Base-by-base conservation (phyloP, 2,888 invertebrate species). In the Sarcophaga variegata region DNA sequence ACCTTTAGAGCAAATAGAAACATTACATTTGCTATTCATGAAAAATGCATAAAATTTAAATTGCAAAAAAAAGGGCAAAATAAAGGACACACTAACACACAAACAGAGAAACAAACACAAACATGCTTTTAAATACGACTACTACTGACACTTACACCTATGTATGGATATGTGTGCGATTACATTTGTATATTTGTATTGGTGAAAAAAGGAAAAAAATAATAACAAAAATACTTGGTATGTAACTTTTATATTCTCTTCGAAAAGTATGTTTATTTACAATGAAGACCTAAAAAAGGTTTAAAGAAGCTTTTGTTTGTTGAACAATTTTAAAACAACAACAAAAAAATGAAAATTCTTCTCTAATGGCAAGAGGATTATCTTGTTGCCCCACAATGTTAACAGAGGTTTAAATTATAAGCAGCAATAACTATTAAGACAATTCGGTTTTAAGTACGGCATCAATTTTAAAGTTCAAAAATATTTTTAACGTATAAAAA, bases 41-140 rank as follows among this genome's bases (percentile, higher is more conserved):
- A 91, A 92, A 92, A 90, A 92, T 92, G 91, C 91, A 92, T 92
- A 91, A 92, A 92, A 91, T 92, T 91, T 92, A 90, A 92, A 92
- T 92, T 90, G 90, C 89, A 89, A 88, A 83, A 84, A 87, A 78
- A 80, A 85, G 6, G 67, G 17, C 67, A 67, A 14, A 59, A 25
- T 37, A 20, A n/a, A 27, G 17, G 69, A 69, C 49, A 69, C 37
- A 69, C 47, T 2, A 17, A 67, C 67, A 67, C 3, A 67, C 45
- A 67, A 37, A 67, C 67, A 67, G 45, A 67, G 14, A 67, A 11
- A 67, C 37, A 27, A n/a, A 59, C 59, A 59, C 17, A 59, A n/a
- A 59, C 17, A 59, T 59, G 14, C 1, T 6, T 59, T 59, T 59
- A n/a, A 59, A 17, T 14, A n/a, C 6, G 17, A 10, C 4, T 59